phyloP scores from a whole-genome alignment of 2,797 vertebrate genomes.

The Gephyroberyx darwinii region DNA sequence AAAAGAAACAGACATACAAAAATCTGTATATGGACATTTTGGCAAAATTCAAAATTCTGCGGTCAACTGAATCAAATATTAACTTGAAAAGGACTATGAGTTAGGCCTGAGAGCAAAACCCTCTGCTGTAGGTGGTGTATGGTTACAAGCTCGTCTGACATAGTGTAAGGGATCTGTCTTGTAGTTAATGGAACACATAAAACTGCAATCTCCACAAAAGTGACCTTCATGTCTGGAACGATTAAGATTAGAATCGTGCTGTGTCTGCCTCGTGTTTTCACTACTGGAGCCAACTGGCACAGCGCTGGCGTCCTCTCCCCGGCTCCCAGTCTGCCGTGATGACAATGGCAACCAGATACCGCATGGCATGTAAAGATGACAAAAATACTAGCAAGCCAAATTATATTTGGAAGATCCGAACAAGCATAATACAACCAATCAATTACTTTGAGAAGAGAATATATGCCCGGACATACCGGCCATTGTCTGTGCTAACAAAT shows the following conservation, averaged over 20 bases:
- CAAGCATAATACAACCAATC: constrained; percentile 63
- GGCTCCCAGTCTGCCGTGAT: constrained; percentile 79
- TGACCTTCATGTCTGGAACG: constrained; percentile 82
- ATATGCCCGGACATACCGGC: constrained; percentile 16
- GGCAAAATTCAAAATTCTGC: constrained; percentile 7
- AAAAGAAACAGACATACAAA: background rate
- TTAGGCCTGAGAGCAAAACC: background rate
- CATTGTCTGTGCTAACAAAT: constrained; percentile 13
- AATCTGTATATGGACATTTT: background rate
- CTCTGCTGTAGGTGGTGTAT: background rate
- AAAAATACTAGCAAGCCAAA: constrained; percentile 75
- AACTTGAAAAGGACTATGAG: background rate
- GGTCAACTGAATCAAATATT: background rate
- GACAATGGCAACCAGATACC: constrained; percentile 80
- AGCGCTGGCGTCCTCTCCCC: constrained; percentile 70
- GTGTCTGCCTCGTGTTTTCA: constrained; percentile 81
- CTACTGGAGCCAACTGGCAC: constrained; percentile 82
- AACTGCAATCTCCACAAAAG: constrained; percentile 67
- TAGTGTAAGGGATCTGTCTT: constrained; percentile 46
- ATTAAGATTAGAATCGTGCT: constrained; percentile 81
- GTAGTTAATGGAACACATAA: constrained; percentile 66
- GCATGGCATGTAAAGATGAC: constrained; percentile 78
- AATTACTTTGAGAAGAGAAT: constrained; percentile 39
- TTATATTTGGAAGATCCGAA: constrained; percentile 66
- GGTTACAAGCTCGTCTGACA: constrained; percentile 20